These are phyloP conservation scores for Spea bombifrons DNA, from an alignment of 2,113 vertebrate genomes.

Conservation along the genomic window DNA sequence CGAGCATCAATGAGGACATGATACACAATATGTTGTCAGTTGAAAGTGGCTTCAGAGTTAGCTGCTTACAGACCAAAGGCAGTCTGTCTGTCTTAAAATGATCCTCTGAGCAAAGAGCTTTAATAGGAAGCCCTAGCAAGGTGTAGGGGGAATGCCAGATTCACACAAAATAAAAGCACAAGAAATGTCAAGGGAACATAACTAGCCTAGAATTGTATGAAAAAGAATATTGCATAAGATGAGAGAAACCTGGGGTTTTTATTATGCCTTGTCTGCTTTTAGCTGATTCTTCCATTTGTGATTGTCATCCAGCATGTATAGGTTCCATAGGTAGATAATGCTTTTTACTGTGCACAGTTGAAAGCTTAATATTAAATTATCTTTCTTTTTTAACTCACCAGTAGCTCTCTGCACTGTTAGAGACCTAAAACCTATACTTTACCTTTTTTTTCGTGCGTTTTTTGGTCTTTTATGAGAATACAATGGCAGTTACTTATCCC, in stretches of 20 bases:
- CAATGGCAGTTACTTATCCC: not conserved
- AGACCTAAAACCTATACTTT: not conserved
- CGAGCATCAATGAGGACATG: not conserved
- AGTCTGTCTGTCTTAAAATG: not conserved
- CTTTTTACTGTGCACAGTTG: not conserved
- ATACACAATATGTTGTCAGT: slow-evolving; percentile 4
- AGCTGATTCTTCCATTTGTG: not conserved
- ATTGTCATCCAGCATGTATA: not conserved
- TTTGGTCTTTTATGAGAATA: slow-evolving; percentile 9
- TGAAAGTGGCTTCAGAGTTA: slow-evolving; percentile 14
- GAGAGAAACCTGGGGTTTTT: slow-evolving; percentile 11
- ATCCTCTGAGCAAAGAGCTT: slow-evolving; percentile 17
- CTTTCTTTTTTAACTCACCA: not conserved
- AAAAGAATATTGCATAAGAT: slow-evolving; percentile 30
- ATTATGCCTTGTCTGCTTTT: slow-evolving; percentile 15
- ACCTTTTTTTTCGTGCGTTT: not conserved
- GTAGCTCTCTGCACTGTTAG: not conserved
- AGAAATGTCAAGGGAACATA: slow-evolving; percentile 8
- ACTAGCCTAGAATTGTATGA: not conserved
- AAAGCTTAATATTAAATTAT: not conserved
- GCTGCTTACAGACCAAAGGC: not conserved
- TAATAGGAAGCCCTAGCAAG: slow-evolving; percentile 24
- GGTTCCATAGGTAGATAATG: not conserved
- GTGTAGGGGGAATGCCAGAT: not conserved
- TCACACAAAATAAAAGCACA: slow-evolving; percentile 4